Conservation (phyloP, 2,888 invertebrate species). For the Fissipunctia ypsillon region DNA sequence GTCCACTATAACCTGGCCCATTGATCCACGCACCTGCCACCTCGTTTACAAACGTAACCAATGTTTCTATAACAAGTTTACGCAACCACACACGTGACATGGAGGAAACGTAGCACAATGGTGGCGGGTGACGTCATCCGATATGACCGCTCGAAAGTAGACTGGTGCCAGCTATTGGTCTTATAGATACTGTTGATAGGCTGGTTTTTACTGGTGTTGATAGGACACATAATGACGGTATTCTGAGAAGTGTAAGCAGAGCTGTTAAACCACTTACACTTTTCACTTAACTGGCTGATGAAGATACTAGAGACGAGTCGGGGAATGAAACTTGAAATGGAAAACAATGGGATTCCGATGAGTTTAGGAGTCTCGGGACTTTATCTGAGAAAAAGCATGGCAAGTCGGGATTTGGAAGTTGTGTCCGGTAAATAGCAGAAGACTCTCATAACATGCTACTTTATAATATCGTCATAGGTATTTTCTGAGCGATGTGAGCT, state of each 20-base stretch:
- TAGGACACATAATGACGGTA: background rate
- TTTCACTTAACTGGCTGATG: constrained; percentile 9
- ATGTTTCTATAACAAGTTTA: constrained; percentile 62
- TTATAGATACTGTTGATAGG: constrained; percentile 26
- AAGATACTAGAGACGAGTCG: background rate
- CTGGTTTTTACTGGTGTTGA: constrained; percentile 32
- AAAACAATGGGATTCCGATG: background rate
- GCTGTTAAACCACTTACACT: constrained; percentile 27
- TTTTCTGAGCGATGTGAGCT: background rate
- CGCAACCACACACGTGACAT: constrained; percentile 62
- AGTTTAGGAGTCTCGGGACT: background rate
- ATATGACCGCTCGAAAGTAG: constrained; percentile 57
- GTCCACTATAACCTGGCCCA: constrained; percentile 10
- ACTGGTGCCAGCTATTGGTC: constrained; percentile 46
- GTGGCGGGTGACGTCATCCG: constrained; percentile 56
- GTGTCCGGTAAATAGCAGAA: background rate
- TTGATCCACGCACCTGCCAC: constrained; percentile 50
- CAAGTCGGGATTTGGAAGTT: background rate
- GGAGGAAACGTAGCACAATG: constrained; percentile 60
- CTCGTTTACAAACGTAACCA: constrained; percentile 55
- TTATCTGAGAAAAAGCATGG: background rate
- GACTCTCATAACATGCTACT: background rate
- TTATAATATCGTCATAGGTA: no score
- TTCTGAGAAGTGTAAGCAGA: constrained; percentile 15
- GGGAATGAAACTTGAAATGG: background rate